Percentiles rank a stretch among this genome's conserved stretches.
These are phyloP conservation scores for Melieria omissa DNA, from an alignment of 2,888 invertebrate genomes.

Conservation along the genomic window DNA sequence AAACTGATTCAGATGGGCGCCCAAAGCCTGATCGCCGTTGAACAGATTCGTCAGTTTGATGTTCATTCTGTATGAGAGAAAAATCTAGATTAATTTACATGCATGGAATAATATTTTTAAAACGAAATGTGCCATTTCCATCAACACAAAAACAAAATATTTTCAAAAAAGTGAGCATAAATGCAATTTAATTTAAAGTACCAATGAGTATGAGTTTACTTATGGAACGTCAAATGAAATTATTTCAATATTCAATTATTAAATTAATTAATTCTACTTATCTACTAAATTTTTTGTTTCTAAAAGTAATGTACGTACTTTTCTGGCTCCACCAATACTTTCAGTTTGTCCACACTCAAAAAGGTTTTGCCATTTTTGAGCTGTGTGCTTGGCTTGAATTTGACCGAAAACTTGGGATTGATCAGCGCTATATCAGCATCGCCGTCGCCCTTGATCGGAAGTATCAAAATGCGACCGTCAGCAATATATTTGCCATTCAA, in stretches of 20 bases:
- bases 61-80: conserved; percentile 51
- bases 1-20: conserved; percentile 60
- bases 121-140: no score
- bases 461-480: conserved; percentile 66
- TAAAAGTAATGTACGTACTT: conserved; percentile 49
- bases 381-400: conserved; percentile 59
- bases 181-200: no score
- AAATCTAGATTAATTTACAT: conserved; percentile 6
- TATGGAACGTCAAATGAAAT: background rate
- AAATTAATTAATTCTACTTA: background rate
- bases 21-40: conserved; percentile 60
- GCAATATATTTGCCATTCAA: conserved; percentile 63
- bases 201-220: no score
- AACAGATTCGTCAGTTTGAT: conserved; percentile 60
- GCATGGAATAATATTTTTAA: background rate
- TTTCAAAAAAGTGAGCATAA: no score
- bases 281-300: background rate
- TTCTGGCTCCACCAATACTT: conserved; percentile 61
- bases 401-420: conserved; percentile 60
- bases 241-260: background rate
- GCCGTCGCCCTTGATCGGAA: conserved; percentile 67
- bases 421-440: conserved; percentile 58
- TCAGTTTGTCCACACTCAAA: conserved; percentile 60
- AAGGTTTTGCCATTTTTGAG: conserved; percentile 55
- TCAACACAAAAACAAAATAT: no score